phyloP scores from a whole-genome alignment of 2,888 invertebrate genomes.

The Zhuqinia jingwanae region DNA sequence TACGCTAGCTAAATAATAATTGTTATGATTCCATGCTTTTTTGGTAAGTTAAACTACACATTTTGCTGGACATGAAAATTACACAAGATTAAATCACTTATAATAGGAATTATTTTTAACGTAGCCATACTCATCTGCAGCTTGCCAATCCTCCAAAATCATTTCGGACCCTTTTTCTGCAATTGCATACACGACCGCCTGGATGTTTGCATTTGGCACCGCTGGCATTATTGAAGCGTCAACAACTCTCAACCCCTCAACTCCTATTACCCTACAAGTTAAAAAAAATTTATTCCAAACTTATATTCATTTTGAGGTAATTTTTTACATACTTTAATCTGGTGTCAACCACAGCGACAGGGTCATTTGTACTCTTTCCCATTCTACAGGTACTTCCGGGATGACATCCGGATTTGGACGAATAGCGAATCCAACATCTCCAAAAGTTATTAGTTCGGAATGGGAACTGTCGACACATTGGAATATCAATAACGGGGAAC shows the following conservation, averaged over 20 bases:
- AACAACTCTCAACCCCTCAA: conserved; percentile 32
- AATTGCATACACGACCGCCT: conserved; percentile 37
- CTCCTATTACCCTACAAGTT: conserved; percentile 47
- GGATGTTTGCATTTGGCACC: conserved; percentile 33
- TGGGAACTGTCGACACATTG: not conserved
- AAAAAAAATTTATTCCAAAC: no score
- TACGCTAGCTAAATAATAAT: no score
- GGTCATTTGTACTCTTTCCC: conserved; percentile 42
- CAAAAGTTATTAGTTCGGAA: conserved; percentile 39
- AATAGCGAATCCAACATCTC: conserved; percentile 25
- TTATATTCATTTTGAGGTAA: no score
- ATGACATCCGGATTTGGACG: conserved; percentile 1
- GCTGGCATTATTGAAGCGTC: conserved; percentile 38
- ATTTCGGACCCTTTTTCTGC: conserved; percentile 48
- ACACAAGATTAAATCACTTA: no score
- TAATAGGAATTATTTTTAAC: no score
- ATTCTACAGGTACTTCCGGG: conserved; percentile 48
- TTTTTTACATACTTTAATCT: no score
- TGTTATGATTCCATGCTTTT: no score
- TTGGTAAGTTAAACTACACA: no score
- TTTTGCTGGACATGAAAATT: no score
- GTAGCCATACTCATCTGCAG: no score
- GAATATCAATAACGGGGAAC: not conserved
- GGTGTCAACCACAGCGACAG: conserved; percentile 42
- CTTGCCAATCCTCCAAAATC: conserved; percentile 30